Base-by-base conservation (phyloP, 1,140 invertebrate genomes). In the Phymorhynchus buccinoides region DNA sequence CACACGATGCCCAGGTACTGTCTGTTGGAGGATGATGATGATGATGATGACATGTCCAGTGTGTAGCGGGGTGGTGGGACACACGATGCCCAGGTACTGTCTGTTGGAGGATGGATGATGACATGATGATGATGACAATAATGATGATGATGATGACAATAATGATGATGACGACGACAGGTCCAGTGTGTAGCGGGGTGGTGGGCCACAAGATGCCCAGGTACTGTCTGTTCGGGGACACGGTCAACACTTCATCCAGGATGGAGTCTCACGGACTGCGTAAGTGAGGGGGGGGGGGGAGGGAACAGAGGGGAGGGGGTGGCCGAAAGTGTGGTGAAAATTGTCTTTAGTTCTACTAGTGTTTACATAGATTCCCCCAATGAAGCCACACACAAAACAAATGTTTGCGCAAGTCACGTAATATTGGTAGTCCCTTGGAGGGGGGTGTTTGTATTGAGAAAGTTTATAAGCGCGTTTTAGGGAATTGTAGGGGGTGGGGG, bases 121-220 rank as follows among this genome's bases (percentile, higher is more conserved):
- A 35, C 30, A 7, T 18, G 35, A 35, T 35, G 68, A 32, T 32
- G 30, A 37, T 35, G 1, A 37, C 37, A 12, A 37, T 4, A 12
- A 37, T 35, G n/a, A 35, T 4, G 68, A 35, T 3, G 30, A 71
- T 37, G 30, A 71, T 18, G 35, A 35, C 2, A 32, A 37, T 32
- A 32, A 35, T 3, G 68, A 37, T 37, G 30, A 71, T 71, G 30
- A 71, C 7, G 73, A 75, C 16, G 39, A 27, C 62, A 83, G 81
- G 81, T 9, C 81, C 81, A 3, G 81, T 83, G 66, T 83, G 81
- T 22, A 42, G 32, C 22, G 81, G 81, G 16, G 81, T 83, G 4
- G 81, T 83, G 37, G 81, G 81, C n/a, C 81, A 83, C 81, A 83
- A 83, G 81, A 83, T 83, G 81, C 81, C 81, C 41, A 35, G 81